Percentiles rank a stretch among this genome's conserved stretches.
These are phyloP conservation scores for Caerostris extrusa DNA, from an alignment of 1,140 invertebrate species.

Conservation along the genomic window DNA sequence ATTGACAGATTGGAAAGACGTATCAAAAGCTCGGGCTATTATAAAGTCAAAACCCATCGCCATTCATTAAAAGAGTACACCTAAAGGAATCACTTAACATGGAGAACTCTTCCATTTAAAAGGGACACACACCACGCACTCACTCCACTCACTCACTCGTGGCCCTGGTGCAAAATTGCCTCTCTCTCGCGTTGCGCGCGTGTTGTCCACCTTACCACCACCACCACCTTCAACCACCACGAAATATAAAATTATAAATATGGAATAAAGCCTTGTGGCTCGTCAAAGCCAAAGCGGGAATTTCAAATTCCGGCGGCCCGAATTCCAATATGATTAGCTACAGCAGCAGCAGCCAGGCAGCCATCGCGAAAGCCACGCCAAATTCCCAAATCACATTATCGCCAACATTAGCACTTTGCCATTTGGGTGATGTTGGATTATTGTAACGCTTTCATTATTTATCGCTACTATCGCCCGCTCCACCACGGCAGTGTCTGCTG, in stretches of 20 bases:
- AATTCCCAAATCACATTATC: slow-evolving; percentile 77
- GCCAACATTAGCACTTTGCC: slow-evolving; percentile 77
- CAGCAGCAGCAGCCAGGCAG: slow-evolving; percentile 34
- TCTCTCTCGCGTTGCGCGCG: no score
- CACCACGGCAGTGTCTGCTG: slow-evolving; percentile 33
- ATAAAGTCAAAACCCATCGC: slow-evolving; percentile 62
- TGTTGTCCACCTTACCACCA: no score
- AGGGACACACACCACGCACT: background rate
- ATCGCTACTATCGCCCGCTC: slow-evolving; percentile 58
- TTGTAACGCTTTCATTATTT: slow-evolving; percentile 77
- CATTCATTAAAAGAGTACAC: slow-evolving; percentile 74
- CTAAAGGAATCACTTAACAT: slow-evolving; percentile 59
- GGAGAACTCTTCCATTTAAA: slow-evolving; percentile 56
- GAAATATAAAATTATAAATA: slow-evolving; percentile 73
- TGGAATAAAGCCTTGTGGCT: slow-evolving; percentile 1
- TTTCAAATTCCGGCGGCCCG: slow-evolving; percentile 60
- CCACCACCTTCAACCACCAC: background rate
- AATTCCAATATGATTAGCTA: slow-evolving; percentile 74
- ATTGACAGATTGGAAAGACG: slow-evolving; percentile 70
- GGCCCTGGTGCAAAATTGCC: no score
- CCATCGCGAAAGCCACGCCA: slow-evolving; percentile 32
- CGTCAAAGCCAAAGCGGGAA: slow-evolving; percentile 44
- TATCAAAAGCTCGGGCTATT: slow-evolving; percentile 54
- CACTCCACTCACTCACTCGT: background rate
- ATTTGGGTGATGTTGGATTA: slow-evolving; percentile 76